phyloP scores from a whole-genome alignment of 2,888 invertebrate species.

The Chloromyia formosa region DNA sequence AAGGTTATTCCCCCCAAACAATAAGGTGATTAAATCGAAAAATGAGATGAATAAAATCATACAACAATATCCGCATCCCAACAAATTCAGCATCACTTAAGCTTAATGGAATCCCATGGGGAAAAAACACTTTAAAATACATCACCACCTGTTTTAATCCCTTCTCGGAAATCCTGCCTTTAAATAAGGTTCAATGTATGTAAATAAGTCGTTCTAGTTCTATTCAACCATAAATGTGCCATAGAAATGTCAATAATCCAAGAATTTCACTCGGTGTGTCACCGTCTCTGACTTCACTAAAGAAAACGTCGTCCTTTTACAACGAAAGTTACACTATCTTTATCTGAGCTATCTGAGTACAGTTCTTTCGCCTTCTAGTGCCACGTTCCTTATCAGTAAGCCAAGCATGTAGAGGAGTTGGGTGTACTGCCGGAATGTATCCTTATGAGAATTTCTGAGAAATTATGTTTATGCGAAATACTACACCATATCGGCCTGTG shows the following conservation, averaged over 20 bases:
- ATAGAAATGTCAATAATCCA: constrained; percentile 19
- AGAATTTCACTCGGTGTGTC: background rate
- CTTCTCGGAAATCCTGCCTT: background rate
- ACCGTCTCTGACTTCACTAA: constrained; percentile 11
- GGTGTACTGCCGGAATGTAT: background rate
- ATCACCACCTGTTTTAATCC: constrained; percentile 20
- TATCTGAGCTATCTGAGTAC: constrained; percentile 8
- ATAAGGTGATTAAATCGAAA: too few relatives aligned
- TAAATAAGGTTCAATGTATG: constrained; percentile 16
- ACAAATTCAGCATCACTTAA: too few relatives aligned
- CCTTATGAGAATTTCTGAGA: background rate
- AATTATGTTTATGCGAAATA: background rate
- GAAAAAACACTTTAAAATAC: background rate
- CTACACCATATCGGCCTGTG: too few relatives aligned
- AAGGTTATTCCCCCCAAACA: too few relatives aligned
- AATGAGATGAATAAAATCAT: too few relatives aligned
- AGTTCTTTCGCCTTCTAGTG: background rate
- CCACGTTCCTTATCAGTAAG: background rate
- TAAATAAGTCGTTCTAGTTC: constrained; percentile 9
- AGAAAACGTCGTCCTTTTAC: background rate
- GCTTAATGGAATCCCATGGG: too few relatives aligned
- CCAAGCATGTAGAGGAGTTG: background rate
- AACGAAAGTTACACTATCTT: constrained; percentile 24
- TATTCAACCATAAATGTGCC: constrained; percentile 12
- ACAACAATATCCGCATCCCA: too few relatives aligned